These are phyloP conservation scores for Xestia c-nigrum DNA, from an alignment of 2,888 invertebrate genomes.

Conservation along the genomic window DNA sequence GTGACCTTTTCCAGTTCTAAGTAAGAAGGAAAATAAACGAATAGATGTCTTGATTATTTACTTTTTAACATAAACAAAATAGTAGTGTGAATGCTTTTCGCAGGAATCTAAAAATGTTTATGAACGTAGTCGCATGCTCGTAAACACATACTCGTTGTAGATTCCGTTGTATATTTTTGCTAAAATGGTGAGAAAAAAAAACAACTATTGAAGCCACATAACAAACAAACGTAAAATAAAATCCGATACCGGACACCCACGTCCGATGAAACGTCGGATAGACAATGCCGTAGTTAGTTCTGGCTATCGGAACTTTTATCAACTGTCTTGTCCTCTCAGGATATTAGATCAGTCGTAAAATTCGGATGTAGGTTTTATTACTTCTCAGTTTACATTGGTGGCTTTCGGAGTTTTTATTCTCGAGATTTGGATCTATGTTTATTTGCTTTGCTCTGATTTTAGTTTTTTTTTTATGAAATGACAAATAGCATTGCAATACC, in stretches of 20 bases:
- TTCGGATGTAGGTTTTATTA: conserved; percentile 60
- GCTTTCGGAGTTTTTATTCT: conserved; percentile 35
- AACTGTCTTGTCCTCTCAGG: conserved; percentile 48
- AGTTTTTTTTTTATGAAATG: neutral
- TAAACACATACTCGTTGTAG: neutral
- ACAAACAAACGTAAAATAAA: conserved; percentile 71
- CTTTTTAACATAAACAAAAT: neutral
- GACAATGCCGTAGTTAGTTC: conserved; percentile 65
- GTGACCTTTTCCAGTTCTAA: neutral
- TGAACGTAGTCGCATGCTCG: neutral
- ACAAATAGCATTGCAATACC: neutral
- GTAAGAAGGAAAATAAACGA: neutral
- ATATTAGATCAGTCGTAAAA: conserved; percentile 64
- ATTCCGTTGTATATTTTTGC: conserved; percentile 17
- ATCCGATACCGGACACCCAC: conserved; percentile 78
- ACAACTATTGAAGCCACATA: conserved; percentile 69
- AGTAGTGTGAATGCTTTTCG: neutral
- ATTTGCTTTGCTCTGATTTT: conserved; percentile 9
- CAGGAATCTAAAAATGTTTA: neutral
- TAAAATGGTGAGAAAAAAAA: conserved; percentile 45
- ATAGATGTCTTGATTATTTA: neutral
- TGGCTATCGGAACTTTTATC: conserved; percentile 62
- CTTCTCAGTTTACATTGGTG: conserved; percentile 57
- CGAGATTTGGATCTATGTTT: conserved; percentile 37
- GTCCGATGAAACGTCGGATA: conserved; percentile 72